Evolutionary conservation across 2,888 invertebrate genomes (phyloP).

Genomic region (Epicampocera succincta): DNA sequence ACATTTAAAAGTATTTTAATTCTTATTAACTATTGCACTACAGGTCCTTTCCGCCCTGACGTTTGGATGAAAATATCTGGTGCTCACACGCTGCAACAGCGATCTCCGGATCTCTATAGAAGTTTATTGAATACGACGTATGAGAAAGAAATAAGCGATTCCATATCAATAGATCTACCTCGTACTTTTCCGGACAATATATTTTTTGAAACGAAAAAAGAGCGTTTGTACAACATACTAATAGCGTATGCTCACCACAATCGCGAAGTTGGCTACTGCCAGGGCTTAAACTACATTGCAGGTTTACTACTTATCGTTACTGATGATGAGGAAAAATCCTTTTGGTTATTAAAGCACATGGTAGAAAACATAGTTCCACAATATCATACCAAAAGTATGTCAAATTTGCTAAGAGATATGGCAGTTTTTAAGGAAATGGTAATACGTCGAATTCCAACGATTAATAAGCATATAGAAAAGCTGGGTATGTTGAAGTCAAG

Average conservation of each 20-base stretch:
- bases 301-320: conserved; percentile 92
- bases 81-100: conserved; percentile 86
- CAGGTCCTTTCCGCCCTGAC: conserved; percentile 84
- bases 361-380: conserved; percentile 93
- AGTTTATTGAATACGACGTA: conserved; percentile 87
- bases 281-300: conserved; percentile 96
- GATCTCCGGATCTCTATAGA: conserved; percentile 86
- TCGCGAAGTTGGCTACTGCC: conserved; percentile 94
- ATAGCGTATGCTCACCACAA: conserved; percentile 95
- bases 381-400: conserved; percentile 95
- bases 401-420: conserved; percentile 93
- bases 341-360: conserved; percentile 95
- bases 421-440: conserved; percentile 94
- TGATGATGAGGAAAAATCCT: conserved; percentile 94
- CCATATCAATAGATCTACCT: conserved; percentile 93
- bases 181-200: conserved; percentile 98
- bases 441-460: conserved; percentile 89
- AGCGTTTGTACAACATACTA: conserved; percentile 91
- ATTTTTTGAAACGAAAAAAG: conserved; percentile 88
- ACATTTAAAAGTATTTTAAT: background rate
- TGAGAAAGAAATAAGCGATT: conserved; percentile 87
- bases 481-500: conserved; percentile 83
- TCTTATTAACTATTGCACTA: conserved; percentile 71
- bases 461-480: conserved; percentile 90
- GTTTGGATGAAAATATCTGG: conserved; percentile 95